Conservation (phyloP, 2,797 vertebrate species). For the Tokudaia muenninki region DNA sequence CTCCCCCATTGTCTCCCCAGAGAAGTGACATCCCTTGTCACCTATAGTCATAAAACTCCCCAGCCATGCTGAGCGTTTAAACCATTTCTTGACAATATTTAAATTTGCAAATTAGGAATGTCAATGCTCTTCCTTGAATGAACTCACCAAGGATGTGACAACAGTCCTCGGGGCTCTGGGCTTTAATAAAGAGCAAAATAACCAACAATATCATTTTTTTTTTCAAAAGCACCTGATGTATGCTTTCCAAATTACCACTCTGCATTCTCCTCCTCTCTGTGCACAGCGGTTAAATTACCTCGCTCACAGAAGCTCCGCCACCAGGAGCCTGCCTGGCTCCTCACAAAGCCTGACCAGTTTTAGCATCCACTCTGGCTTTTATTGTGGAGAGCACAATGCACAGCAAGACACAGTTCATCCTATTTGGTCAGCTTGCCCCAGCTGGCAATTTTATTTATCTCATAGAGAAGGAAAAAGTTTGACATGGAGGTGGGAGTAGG, state of each 20-base stretch:
- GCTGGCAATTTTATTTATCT: constrained; percentile 70
- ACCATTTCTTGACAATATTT: constrained; percentile 5
- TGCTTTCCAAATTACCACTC: constrained; percentile 68
- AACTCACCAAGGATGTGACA: constrained; percentile 41
- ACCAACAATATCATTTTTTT: constrained; percentile 67
- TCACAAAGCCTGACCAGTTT: constrained; percentile 19
- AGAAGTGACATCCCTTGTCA: constrained; percentile 10
- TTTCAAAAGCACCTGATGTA: constrained; percentile 41
- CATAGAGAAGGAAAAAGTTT: constrained; percentile 42
- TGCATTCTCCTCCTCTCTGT: constrained; percentile 18
- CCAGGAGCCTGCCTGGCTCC: constrained; percentile 5
- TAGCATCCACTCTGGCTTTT: constrained; percentile 55
- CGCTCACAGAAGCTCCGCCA: constrained; percentile 60
- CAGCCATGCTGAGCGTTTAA: not conserved
- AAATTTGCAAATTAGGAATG: constrained; percentile 75
- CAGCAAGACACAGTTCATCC: constrained; percentile 43
- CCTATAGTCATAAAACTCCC: not conserved
- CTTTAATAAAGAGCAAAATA: constrained; percentile 73
- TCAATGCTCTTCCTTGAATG: constrained; percentile 54
- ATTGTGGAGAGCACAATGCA: constrained; percentile 49
- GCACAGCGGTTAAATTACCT: constrained; percentile 49
- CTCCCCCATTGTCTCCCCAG: not conserved
- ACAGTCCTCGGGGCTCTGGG: not conserved
- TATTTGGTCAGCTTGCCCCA: constrained; percentile 61
- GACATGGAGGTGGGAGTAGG: not conserved